Percentiles rank a stretch among this genome's conserved stretches.
phyloP scores from a whole-genome alignment of 2,888 invertebrate genomes.

The Phaedon cochleariae region DNA sequence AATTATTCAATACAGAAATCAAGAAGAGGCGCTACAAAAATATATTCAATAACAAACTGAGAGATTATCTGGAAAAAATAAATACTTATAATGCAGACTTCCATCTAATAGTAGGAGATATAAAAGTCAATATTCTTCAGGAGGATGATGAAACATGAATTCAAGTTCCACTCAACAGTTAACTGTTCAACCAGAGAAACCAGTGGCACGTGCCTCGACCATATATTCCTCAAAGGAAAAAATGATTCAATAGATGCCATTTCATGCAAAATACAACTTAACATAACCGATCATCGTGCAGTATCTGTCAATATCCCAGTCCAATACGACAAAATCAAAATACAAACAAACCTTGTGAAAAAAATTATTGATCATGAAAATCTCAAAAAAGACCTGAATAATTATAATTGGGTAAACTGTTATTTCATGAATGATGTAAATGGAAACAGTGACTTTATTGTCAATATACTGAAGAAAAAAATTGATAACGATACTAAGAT shows the following conservation, averaged over 20 bases:
- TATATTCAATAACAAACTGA: too few species aligned
- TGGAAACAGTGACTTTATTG: neutral
- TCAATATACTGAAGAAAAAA: neutral
- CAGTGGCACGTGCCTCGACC: too few species aligned
- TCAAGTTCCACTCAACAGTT: too few species aligned
- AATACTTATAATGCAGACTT: too few species aligned
- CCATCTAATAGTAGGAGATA: too few species aligned
- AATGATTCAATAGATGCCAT: too few species aligned
- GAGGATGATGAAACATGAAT: too few species aligned
- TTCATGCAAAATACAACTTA: neutral
- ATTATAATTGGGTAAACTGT: conserved; percentile 9
- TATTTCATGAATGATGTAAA: conserved; percentile 2
- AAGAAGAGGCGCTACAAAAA: too few species aligned
- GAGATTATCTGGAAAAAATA: too few species aligned
- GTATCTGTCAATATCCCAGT: conserved; percentile 9
- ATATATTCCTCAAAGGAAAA: too few species aligned
- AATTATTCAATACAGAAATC: neutral
- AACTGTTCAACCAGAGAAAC: too few species aligned
- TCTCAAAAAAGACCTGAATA: neutral
- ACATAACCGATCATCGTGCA: conserved; percentile 7
- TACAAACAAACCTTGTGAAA: conserved; percentile 3
- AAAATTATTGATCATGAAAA: conserved; percentile 8
- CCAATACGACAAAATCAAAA: conserved; percentile 3
- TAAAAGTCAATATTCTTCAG: too few species aligned
- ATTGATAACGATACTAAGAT: neutral